phyloP scores from a whole-genome alignment of 1,140 invertebrate genomes.

The Sinonovacula constricta region DNA sequence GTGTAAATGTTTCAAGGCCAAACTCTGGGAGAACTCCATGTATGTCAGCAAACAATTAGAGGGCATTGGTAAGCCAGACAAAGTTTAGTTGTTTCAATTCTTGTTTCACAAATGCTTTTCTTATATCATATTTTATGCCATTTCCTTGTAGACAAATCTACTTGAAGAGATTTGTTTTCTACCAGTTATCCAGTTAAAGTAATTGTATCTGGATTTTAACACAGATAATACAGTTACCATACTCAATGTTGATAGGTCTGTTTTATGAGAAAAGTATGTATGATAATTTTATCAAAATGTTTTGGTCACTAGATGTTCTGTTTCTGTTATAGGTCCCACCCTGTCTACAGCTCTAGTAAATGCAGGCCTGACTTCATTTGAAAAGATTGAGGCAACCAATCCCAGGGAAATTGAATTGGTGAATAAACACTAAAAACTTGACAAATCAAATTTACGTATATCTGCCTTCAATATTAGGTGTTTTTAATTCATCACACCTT shows the following conservation, averaged over 20 bases:
- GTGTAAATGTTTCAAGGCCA: conserved; percentile 84
- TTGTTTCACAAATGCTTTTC: neutral
- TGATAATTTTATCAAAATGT: neutral
- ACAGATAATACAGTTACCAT: too few relatives aligned
- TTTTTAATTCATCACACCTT: neutral
- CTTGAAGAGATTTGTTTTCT: neutral
- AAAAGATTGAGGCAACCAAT: conserved; percentile 83
- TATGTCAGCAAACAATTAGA: conserved; percentile 86
- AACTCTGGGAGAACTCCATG: conserved; percentile 87
- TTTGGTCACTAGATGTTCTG: neutral
- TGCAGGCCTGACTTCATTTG: conserved; percentile 84
- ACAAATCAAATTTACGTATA: neutral
- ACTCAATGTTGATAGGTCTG: too few relatives aligned
- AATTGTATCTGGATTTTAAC: neutral
- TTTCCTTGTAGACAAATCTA: too few relatives aligned
- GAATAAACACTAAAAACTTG: conserved; percentile 56
- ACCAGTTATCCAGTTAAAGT: neutral
- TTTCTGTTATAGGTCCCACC: conserved; percentile 74
- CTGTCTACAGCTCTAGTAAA: conserved; percentile 84
- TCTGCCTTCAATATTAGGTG: neutral
- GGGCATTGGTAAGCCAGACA: conserved; percentile 84
- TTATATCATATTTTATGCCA: neutral
- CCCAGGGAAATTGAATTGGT: conserved; percentile 88
- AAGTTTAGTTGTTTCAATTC: neutral
- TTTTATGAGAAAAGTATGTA: too few relatives aligned